Base-by-base conservation (phyloP, 2,113 vertebrate genomes). In the Xyrauchen texanus region DNA sequence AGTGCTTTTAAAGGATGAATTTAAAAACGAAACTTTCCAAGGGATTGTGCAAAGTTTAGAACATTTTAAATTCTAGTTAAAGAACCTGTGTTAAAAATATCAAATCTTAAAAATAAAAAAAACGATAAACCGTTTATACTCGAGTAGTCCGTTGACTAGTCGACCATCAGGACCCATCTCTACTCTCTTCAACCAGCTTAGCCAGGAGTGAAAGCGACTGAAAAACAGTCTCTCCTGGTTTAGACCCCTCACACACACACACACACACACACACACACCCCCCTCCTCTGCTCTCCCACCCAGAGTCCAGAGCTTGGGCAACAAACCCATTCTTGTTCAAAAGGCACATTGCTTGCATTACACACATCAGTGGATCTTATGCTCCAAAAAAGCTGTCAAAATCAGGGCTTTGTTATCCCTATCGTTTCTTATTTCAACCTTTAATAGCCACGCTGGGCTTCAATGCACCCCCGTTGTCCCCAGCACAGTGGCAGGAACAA, bases 301-400 rank as follows among this genome's bases (percentile, higher is more conserved):
- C 82, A 46, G 49, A 53, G 79, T 84, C 82, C 64, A 78, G 55
- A 78, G 70, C 64, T 63, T 68, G 3, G 21, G 21, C 21, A 78
- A 88, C 87, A 88, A 86, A 86, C 83, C 85, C 78, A 67, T 80
- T 78, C 84, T 87, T 88, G 87, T 86, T 85, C 68, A 82, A 83
- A 85, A 82, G 83, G 65, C 83, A 78, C 80, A 81, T 81, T 78
- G 71, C 83, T 81, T 77, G 76, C 64, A 82, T 87, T 88, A 86
- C 80, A 88, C 81, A 84, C 87, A 84, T 84, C 85, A 85, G 80
- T 83, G 85, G 82, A 87, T 78, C 80, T 83, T 73, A 87, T 84
- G 86, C 87, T 86, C 86, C 85, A 86, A 85, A 88, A 87, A 88
- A 86, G 86, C 80, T 86, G 80, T 87, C 77, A 84, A 86, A 87